Conservation (phyloP, 2,888 invertebrate genomes). For the Ennomos quercinarius region DNA sequence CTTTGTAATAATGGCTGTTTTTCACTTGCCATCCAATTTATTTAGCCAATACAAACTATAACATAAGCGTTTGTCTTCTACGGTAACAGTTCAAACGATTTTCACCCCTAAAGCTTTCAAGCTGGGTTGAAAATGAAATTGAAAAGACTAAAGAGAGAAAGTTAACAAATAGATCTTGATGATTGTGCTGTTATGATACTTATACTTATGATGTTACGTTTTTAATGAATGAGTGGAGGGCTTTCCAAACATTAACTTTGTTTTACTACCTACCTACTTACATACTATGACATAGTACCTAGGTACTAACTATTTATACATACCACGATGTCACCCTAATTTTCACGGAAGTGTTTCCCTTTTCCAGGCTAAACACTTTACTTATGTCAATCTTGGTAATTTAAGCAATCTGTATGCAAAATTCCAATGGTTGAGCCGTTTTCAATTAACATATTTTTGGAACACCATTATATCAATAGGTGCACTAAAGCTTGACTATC, state of each 20-base stretch:
- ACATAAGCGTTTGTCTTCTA: slow-evolving; percentile 10
- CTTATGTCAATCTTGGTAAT: no score
- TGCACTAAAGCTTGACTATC: no score
- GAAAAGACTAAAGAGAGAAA: slow-evolving; percentile 26
- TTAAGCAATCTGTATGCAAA: no score
- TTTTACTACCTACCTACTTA: no score
- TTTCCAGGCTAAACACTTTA: no score
- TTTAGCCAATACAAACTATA: slow-evolving; percentile 28
- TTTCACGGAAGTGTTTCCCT: no score
- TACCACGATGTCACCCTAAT: no score
- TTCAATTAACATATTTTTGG: no score
- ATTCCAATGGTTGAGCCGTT: no score
- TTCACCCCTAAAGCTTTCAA: slow-evolving; percentile 10
- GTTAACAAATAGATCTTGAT: slow-evolving; percentile 20
- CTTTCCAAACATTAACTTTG: slow-evolving; percentile 31
- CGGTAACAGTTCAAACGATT: slow-evolving; percentile 16
- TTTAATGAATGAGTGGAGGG: slow-evolving; percentile 37
- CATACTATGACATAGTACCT: no score
- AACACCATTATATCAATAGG: no score
- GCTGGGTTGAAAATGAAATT: slow-evolving; percentile 8
- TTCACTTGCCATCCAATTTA: slow-evolving; percentile 40
- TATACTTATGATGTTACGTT: slow-evolving; percentile 24
- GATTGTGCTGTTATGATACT: slow-evolving; percentile 17
- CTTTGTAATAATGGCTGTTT: slow-evolving; percentile 49
- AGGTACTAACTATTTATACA: no score